phyloP scores from a whole-genome alignment of 2,113 vertebrate genomes.

The Mola mola region DNA sequence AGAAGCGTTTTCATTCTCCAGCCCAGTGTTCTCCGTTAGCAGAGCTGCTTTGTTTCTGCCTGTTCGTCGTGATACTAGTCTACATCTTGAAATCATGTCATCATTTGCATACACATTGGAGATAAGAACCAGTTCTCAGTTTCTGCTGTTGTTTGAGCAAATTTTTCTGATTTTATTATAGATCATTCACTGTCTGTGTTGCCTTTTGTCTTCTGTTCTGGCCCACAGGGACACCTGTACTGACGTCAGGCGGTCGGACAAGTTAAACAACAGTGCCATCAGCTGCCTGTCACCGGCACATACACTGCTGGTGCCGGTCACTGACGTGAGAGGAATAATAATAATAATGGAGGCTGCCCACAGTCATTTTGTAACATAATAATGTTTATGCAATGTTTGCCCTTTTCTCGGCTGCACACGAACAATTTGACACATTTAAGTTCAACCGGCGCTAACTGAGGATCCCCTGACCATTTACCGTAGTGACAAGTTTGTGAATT shows the following conservation, averaged over 20 bases:
- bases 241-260: background rate
- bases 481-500: too few species aligned
- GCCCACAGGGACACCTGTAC: background rate
- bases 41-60: too few species aligned
- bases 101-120: too few species aligned
- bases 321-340: conserved; percentile 12
- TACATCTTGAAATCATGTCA: too few species aligned
- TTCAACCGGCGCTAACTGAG: conserved; percentile 5
- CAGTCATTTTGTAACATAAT: conserved; percentile 7
- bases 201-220: background rate
- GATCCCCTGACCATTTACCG: too few species aligned
- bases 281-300: conserved; percentile 32
- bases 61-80: background rate
- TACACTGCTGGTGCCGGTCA: conserved; percentile 1
- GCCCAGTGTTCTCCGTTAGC: too few species aligned
- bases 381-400: conserved; percentile 24
- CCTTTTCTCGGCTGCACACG: conserved; percentile 15
- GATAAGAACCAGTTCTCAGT: too few species aligned
- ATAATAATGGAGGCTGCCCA: background rate
- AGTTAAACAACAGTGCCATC: conserved; percentile 60
- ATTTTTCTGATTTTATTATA: too few species aligned
- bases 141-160: too few species aligned
- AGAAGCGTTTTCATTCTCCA: too few species aligned
- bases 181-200: too few species aligned
- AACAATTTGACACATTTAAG: conserved; percentile 6